Evolutionary conservation across 2,113 vertebrate genomes (phyloP), one percentile per base, ranked within the genome.

Genomic region (Canis aureus): DNA sequence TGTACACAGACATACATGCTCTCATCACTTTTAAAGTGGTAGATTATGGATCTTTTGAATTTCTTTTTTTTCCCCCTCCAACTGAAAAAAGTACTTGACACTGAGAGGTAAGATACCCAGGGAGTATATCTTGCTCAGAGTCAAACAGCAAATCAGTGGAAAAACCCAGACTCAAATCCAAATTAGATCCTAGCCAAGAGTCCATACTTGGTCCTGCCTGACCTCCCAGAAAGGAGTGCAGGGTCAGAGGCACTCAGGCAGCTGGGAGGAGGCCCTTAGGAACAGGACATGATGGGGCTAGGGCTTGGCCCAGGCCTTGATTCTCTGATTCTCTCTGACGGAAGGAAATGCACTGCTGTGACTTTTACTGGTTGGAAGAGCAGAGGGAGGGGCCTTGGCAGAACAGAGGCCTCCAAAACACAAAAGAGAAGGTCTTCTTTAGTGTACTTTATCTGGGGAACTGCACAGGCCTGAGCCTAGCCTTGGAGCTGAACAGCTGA

Each of bases 291-390:
- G 29, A 87, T 87, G 19, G 51, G 90, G 83, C 53, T 80, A 60
- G 80, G 64, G 87, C 90, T 88, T 87, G 86, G 89, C 89, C 43
- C 89, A 81, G 87, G 60, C 76, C 62, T 93, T 16, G 27, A 51
- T 69, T 83, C 76, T 97, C 94, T 93, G 69, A 69, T 81, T 96
- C 83, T 96, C 88, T 93, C 51, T 94, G 81, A 81, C 22, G 94
- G 97, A 98, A 98, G 95, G 97, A 98, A 98, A 91, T 66, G 60
- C 0, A 35, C 43, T 91, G 86, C 93, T 92, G 25, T 95, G 84
- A 94, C 97, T 98, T 96, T 76, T 92, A 95, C 97, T 97, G 89
- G 97, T 94, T 97, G 71, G 80, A 94, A 83, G 80, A 98, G 78
- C 95, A 92, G 64, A 92, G 87, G 96, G 98, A 90, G 97, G 94